A percentile compares a stretch with the other conserved stretches of the same genome.
Conservation (phyloP, 1,140 invertebrate species). For the Streblospio benedicti region DNA sequence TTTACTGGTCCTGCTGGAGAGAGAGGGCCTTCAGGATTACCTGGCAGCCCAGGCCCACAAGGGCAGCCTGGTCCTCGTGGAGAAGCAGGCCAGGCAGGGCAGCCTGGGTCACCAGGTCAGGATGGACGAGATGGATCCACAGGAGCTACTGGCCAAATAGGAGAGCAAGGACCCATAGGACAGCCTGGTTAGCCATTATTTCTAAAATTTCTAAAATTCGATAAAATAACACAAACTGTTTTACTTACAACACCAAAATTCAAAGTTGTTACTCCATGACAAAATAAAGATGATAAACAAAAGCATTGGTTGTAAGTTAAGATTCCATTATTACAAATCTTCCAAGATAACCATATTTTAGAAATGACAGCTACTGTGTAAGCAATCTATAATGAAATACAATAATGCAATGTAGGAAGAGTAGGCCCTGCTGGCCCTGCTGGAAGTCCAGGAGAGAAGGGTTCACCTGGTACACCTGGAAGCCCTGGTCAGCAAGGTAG, state of each 20-base stretch:
- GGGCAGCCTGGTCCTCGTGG: constrained; percentile 19
- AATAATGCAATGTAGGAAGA: too few relatives aligned
- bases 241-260: too few relatives aligned
- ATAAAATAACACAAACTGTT: too few relatives aligned
- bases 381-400: too few relatives aligned
- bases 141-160: constrained; percentile 1
- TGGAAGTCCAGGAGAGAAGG: neutral
- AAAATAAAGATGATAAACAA: too few relatives aligned
- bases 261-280: too few relatives aligned
- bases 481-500: neutral
- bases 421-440: neutral
- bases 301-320: too few relatives aligned
- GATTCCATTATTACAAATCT: too few relatives aligned
- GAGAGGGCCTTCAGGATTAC: constrained; percentile 49
- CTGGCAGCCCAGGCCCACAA: constrained; percentile 17
- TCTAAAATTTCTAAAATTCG: too few relatives aligned
- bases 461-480: neutral
- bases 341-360: too few relatives aligned
- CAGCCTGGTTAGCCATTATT: neutral
- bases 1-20: constrained; percentile 43
- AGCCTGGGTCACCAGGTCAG: constrained; percentile 49
- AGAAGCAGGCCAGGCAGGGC: constrained; percentile 12
- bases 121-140: constrained; percentile 39
- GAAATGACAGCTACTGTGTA: too few relatives aligned
- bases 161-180: neutral